phyloP scores from a whole-genome alignment of 2,797 vertebrate genomes.

The Hoplostethus mediterraneus region DNA sequence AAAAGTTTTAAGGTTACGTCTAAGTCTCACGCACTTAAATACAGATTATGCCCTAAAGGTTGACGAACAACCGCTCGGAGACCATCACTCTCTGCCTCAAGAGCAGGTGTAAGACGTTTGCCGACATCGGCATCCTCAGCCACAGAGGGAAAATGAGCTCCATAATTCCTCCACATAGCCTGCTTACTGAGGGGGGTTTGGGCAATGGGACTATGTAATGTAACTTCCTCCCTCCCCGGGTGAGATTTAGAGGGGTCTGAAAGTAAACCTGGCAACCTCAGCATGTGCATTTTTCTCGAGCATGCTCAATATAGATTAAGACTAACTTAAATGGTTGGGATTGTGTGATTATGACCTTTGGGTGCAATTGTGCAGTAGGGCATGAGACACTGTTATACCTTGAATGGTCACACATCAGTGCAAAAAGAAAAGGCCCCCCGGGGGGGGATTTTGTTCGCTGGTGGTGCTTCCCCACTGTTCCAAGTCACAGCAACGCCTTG shows the following conservation, averaged over 20 bases:
- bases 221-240: constrained; percentile 2
- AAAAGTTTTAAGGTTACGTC: constrained; percentile 60
- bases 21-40: constrained; percentile 43
- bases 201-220: constrained; percentile 16
- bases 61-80: constrained; percentile 54
- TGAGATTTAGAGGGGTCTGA: constrained; percentile 6
- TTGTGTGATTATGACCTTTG: constrained; percentile 12
- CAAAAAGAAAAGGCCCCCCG: constrained; percentile 20
- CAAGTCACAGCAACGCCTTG: constrained; percentile 56
- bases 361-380: neutral
- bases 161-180: constrained; percentile 54
- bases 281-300: neutral
- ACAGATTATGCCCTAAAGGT: constrained; percentile 42
- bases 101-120: constrained; percentile 22
- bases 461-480: constrained; percentile 49
- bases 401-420: constrained; percentile 26
- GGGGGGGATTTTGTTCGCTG: constrained; percentile 37
- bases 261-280: neutral
- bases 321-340: neutral
- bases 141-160: constrained; percentile 18
- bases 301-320: neutral
- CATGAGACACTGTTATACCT: constrained; percentile 6
- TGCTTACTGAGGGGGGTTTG: constrained; percentile 20
- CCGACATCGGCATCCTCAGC: constrained; percentile 14
- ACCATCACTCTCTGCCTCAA: constrained; percentile 32